Base-by-base conservation (phyloP, 2,797 vertebrate genomes). In the Parotocinclus haroldoi region DNA sequence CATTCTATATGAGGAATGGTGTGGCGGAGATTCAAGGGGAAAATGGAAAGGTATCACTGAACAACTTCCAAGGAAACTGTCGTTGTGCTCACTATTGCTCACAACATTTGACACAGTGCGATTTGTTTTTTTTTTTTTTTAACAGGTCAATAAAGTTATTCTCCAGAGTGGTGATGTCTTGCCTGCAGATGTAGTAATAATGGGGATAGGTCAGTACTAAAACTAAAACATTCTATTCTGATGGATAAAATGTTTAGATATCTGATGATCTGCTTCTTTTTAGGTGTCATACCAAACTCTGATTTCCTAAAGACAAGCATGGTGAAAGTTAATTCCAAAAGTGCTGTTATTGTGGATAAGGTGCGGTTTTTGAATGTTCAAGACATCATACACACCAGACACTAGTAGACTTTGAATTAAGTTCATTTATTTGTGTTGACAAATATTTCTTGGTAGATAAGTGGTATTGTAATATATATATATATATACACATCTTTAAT, bases 301-400 rank as follows among this genome's bases (percentile, higher is more conserved):
- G 78, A 85, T 0, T 94, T 95, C 71, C 78, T 96, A 66, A 80
- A 85, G 64, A 89, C 79, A 69, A 92, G 89, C 48, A 45, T 77
- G 42, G 71, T 96, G 0, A 66, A 85, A 65, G 68, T 88, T 44
- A 89, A 94, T 27, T 81, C 81, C 51, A 81, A 13, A 1, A 89
- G 89, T 18, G 81, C 88, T 44, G 78, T 96, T 69, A 78, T 91
- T 66, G 91, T 94, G 60, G 88, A 96, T 65, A 87, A 93, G 93
- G 95, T 96, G 11, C 1, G 13, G 1, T 45, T 45, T 11, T 56
- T 19, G 16, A 17, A 56, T 39, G 14, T n/a, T n/a, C n/a, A 16
- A 37, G 10, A 54, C 36, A 3, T 13, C 11, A 52, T 54, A 17
- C 10, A 0, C n/a, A 40, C 9, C 5, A n/a, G n/a, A n/a, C n/a